Conservation (phyloP, 1,140 invertebrate genomes). For the Papilio polytes region DNA sequence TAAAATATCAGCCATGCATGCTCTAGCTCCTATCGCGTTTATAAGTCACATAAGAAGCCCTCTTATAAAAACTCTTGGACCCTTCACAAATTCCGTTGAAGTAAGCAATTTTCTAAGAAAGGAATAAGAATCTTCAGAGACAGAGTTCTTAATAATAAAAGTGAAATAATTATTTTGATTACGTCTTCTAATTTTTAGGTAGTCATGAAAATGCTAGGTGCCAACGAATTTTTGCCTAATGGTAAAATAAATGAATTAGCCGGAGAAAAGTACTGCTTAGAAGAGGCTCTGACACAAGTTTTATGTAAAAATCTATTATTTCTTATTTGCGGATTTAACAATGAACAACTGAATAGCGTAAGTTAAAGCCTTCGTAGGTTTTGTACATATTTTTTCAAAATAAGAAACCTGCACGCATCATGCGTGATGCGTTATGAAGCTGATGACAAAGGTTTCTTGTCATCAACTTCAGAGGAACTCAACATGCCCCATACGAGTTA, state of each 20-base stretch:
- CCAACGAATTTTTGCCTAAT: conserved; percentile 87
- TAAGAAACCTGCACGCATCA: too few relatives aligned
- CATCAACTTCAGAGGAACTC: too few relatives aligned
- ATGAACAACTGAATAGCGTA: conserved; percentile 87
- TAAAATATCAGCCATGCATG: conserved; percentile 86
- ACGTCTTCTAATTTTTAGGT: conserved; percentile 52
- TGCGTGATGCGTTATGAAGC: too few relatives aligned
- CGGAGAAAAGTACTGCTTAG: conserved; percentile 85
- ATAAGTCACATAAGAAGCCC: conserved; percentile 88
- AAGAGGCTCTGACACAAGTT: conserved; percentile 82
- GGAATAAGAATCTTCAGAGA: background rate
- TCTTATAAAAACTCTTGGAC: conserved; percentile 84
- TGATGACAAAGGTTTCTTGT: too few relatives aligned
- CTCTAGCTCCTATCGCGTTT: conserved; percentile 90
- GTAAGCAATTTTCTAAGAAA: conserved; percentile 72
- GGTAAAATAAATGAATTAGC: conserved; percentile 85
- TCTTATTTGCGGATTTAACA: conserved; percentile 87
- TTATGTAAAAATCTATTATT: conserved; percentile 89
- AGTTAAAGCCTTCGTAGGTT: conserved; percentile 36
- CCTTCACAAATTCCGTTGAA: conserved; percentile 85
- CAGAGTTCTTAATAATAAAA: background rate
- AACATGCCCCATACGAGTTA: too few relatives aligned
- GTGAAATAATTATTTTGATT: too few relatives aligned
- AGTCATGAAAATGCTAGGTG: conserved; percentile 83
- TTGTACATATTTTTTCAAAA: background rate